A percentile compares a stretch with the other conserved stretches of the same genome.
Conservation (phyloP, 2,797 vertebrate genomes). For the Limnodromus scolopaceus region DNA sequence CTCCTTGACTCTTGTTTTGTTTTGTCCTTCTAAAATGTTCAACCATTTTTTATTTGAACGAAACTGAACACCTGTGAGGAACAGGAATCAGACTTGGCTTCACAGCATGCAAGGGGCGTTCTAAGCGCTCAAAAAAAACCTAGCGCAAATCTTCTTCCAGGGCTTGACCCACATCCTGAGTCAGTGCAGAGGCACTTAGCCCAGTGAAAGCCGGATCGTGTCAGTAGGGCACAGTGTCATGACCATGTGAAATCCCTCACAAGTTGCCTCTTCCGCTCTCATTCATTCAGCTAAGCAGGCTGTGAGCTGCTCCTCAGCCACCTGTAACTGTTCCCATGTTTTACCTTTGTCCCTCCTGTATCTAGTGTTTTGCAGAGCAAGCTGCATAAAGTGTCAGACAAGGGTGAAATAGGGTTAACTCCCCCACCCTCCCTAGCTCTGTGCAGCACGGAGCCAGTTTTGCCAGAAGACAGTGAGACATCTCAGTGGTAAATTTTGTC, state of each 20-base stretch:
- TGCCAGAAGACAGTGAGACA: too few relatives aligned
- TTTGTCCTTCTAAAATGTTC: not conserved
- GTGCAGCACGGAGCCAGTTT: not conserved
- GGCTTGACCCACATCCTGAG: not conserved
- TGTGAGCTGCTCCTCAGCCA: not conserved
- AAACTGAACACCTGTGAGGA: not conserved
- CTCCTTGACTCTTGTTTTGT: not conserved
- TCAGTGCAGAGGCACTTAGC: fast-evolving
- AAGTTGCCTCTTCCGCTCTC: not conserved
- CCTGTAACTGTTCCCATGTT: not conserved
- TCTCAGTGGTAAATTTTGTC: not conserved
- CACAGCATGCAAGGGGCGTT: not conserved
- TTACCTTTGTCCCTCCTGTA: not conserved
- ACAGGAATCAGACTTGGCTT: not conserved
- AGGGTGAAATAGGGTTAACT: not conserved
- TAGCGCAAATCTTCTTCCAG: not conserved
- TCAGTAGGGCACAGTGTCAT: fast-evolving
- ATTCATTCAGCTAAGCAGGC: not conserved
- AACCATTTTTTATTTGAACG: not conserved
- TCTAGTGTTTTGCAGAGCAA: not conserved
- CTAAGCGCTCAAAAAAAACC: not conserved
- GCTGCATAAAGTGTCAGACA: not conserved
- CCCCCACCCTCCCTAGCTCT: not conserved
- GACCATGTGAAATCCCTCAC: not conserved
- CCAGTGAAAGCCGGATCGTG: not conserved